Conservation (phyloP, 2,888 invertebrate species). For the Cryptocephalus moraei region DNA sequence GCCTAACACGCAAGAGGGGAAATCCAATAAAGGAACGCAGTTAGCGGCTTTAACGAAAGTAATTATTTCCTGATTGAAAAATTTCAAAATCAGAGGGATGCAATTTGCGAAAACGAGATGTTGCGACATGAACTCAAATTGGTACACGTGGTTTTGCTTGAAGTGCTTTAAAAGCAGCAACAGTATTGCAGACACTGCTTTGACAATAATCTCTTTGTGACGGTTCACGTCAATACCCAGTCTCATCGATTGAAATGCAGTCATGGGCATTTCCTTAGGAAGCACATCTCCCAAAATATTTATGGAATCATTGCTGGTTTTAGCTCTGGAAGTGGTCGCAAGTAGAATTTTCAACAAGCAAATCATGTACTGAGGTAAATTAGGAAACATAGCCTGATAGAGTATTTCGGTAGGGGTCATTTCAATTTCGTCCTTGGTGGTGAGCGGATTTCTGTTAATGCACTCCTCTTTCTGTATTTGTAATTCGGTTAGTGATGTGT, state of each 20-base stretch:
- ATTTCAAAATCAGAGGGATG: constrained; percentile 94
- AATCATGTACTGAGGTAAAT: constrained; percentile 96
- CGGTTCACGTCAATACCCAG: constrained; percentile 95
- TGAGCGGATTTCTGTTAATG: constrained; percentile 83
- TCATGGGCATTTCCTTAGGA: constrained; percentile 96
- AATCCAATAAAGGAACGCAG: constrained; percentile 85
- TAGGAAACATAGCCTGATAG: constrained; percentile 91
- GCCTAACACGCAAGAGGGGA: constrained; percentile 91
- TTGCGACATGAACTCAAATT: constrained; percentile 98
- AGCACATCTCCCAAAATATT: constrained; percentile 97
- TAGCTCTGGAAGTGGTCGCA: constrained; percentile 97
- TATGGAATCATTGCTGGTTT: constrained; percentile 93
- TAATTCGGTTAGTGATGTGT: constrained; percentile 84
- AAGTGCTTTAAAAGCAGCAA: constrained; percentile 92
- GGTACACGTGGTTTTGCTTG: constrained; percentile 94
- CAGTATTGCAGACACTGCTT: constrained; percentile 85
- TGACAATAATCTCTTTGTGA: constrained; percentile 98
- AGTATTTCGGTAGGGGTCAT: constrained; percentile 79
- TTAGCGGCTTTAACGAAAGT: constrained; percentile 93
- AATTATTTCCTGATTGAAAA: constrained; percentile 96
- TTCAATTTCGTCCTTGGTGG: constrained; percentile 67
- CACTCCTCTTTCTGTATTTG: constrained; percentile 88
- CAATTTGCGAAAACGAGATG: constrained; percentile 98
- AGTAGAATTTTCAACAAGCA: constrained; percentile 91
- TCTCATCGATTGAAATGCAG: constrained; percentile 88